These are phyloP conservation scores for Palythoa grandiflora DNA, from an alignment of 92 coral and sea anemone species.

Conservation along the genomic window DNA sequence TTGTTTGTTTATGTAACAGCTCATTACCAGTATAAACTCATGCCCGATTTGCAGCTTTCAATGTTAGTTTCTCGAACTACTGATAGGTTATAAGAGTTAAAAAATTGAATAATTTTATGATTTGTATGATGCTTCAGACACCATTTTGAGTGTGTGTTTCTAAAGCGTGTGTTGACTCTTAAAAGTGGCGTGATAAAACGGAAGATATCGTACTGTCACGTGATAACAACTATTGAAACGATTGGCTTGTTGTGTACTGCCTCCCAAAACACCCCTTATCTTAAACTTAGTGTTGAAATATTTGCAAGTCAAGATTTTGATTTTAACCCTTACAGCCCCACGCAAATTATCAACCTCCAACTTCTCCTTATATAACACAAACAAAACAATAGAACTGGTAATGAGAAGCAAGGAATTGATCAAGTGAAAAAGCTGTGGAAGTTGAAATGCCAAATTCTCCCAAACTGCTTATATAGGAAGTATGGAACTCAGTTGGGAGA, in stretches of 20 bases:
- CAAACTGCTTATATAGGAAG: too few relatives aligned
- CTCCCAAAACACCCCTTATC: constrained; percentile 20
- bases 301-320: too few relatives aligned
- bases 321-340: too few relatives aligned
- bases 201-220: constrained; percentile 14
- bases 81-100: neutral
- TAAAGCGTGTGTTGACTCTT: neutral
- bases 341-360: too few relatives aligned
- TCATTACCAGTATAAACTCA: neutral
- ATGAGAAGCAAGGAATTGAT: too few relatives aligned
- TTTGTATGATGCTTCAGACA: neutral
- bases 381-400: too few relatives aligned
- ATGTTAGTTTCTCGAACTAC: neutral
- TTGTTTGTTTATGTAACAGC: constrained; percentile 15
- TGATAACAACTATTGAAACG: constrained; percentile 5
- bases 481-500: too few relatives aligned
- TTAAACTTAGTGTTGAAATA: neutral
- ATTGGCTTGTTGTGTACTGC: constrained; percentile 27
- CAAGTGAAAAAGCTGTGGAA: too few relatives aligned
- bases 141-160: neutral
- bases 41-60: neutral
- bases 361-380: too few relatives aligned
- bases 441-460: too few relatives aligned
- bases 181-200: constrained; percentile 29
- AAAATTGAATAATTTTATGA: too few relatives aligned